These are phyloP conservation scores for Tragelaphus scriptus DNA, from an alignment of 2,113 vertebrate genomes.

Conservation along the genomic window DNA sequence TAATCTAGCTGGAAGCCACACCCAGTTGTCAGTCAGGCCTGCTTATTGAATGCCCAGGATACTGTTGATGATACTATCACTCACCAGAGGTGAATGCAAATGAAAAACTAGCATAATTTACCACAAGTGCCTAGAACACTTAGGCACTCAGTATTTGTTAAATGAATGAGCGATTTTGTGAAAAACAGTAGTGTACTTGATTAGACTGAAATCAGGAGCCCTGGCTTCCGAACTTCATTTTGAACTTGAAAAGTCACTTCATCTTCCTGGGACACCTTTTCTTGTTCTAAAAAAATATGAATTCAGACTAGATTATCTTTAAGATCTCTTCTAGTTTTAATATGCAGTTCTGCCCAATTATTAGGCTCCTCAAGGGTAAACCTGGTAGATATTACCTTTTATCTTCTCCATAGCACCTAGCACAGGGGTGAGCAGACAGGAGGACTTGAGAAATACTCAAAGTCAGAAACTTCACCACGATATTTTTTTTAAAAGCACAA, in stretches of 20 bases:
- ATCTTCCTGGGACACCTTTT: neutral
- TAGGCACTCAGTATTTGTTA: neutral
- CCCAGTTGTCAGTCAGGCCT: constrained; percentile 1
- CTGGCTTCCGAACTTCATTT: constrained; percentile 1
- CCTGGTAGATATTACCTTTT: neutral
- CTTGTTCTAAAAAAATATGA: constrained; percentile 1
- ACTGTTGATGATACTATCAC: neutral
- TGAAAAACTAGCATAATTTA: constrained; percentile 30
- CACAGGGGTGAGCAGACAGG: neutral
- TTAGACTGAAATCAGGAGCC: neutral
- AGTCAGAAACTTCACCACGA: neutral
- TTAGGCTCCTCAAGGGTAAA: neutral
- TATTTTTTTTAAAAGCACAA: neutral
- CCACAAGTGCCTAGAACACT: neutral
- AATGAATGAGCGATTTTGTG: neutral
- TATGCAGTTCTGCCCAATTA: neutral
- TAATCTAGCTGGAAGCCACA: constrained; percentile 13
- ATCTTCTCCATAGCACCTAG: neutral
- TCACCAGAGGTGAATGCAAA: neutral
- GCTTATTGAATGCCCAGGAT: neutral
- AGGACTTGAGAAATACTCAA: neutral
- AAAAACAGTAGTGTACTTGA: neutral
- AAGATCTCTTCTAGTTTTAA: constrained; percentile 31
- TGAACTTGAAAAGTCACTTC: constrained; percentile 10
- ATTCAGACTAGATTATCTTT: neutral